Evolutionary conservation across 2,888 invertebrate genomes (phyloP).

Genomic region (Drosophila suboccidentalis): DNA sequence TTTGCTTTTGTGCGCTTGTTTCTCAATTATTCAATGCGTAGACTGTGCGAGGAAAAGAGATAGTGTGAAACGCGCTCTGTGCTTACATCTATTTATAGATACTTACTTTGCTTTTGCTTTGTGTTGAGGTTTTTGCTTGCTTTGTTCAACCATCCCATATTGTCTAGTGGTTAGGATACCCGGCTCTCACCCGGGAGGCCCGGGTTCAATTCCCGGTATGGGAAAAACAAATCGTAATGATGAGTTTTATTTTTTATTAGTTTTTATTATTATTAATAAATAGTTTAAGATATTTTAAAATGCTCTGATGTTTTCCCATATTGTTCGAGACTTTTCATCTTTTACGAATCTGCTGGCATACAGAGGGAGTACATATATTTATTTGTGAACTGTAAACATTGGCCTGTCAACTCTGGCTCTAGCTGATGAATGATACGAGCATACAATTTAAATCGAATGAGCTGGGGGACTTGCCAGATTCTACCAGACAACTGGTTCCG

Average conservation of each 20-base stretch:
- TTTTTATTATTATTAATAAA: not conserved
- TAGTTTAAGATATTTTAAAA: not conserved
- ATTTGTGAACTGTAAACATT: conserved; percentile 17
- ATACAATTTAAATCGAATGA: conserved; percentile 20
- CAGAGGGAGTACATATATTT: too few relatives aligned
- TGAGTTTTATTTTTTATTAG: not conserved
- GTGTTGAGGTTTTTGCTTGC: not conserved
- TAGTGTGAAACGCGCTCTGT: not conserved
- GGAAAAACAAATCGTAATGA: conserved; percentile 41
- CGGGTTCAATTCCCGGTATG: conserved; percentile 77
- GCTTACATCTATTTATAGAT: conserved; percentile 16
- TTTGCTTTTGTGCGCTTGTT: conserved; percentile 34
- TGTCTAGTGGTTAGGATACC: conserved; percentile 78
- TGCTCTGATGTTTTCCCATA: not conserved
- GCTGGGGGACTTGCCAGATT: not conserved
- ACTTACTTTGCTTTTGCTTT: conserved; percentile 8
- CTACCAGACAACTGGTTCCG: not conserved
- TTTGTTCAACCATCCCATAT: conserved; percentile 48
- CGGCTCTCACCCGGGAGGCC: conserved; percentile 77
- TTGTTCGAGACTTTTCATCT: conserved; percentile 3
- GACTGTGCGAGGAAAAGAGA: conserved; percentile 18
- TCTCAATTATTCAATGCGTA: conserved; percentile 45
- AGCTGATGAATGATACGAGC: conserved; percentile 34
- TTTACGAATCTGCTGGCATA: conserved; percentile 2
- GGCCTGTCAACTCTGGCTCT: conserved; percentile 36